Conservation (phyloP, 2,888 invertebrate species). For the Andrena trimmerana region DNA sequence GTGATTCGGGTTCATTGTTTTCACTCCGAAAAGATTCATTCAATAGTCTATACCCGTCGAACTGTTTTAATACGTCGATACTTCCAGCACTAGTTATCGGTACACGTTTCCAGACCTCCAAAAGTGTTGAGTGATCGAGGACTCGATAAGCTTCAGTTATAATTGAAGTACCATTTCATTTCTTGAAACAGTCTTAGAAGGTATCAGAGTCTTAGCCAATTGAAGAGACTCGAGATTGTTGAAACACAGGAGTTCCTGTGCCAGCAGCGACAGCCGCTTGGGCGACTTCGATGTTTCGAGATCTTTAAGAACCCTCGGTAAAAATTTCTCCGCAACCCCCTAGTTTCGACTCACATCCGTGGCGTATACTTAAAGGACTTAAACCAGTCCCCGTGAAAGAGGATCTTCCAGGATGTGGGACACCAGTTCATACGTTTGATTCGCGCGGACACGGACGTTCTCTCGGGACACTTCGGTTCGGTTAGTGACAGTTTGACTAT, state of each 20-base stretch:
- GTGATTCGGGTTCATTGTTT: too few species aligned
- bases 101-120: not conserved
- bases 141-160: not conserved
- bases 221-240: not conserved
- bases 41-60: too few species aligned
- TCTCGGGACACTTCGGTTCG: constrained; percentile 18
- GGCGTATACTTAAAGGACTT: not conserved
- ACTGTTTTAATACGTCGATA: not conserved
- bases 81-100: not conserved
- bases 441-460: constrained; percentile 14
- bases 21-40: too few species aligned
- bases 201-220: not conserved
- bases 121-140: not conserved
- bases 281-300: not conserved
- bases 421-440: not conserved
- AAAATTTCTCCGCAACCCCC: not conserved
- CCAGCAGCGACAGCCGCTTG: not conserved
- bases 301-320: not conserved
- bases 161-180: not conserved
- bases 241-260: not conserved
- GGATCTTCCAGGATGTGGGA: not conserved
- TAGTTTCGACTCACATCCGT: not conserved
- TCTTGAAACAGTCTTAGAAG: not conserved
- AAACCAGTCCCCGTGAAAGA: not conserved
- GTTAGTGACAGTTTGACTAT: constrained; percentile 35